These are phyloP conservation scores for Caenorhabditis sinica DNA, from an alignment of 2,888 invertebrate genomes.

Conservation along the genomic window DNA sequence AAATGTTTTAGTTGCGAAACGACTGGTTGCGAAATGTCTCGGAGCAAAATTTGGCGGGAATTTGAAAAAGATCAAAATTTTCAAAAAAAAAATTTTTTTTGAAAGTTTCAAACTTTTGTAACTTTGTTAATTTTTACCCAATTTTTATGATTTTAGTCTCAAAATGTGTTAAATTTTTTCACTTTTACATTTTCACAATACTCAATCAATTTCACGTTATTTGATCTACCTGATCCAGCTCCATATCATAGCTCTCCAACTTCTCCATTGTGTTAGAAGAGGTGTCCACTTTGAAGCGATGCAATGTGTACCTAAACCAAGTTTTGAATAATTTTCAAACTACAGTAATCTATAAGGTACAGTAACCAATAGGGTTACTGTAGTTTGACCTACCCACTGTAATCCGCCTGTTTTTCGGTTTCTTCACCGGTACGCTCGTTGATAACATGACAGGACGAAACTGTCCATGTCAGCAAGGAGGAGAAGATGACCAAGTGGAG, in stretches of 20 bases:
- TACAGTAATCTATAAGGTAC: not conserved
- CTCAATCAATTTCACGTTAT: not conserved
- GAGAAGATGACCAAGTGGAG: not conserved
- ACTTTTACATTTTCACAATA: not conserved
- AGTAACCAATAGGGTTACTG: not conserved
- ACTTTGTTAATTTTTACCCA: too few relatives aligned
- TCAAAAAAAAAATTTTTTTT: too few relatives aligned
- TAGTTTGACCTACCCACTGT: slow-evolving; percentile 30
- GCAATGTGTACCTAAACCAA: slow-evolving; percentile 43
- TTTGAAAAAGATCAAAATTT: not conserved
- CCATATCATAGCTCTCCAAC: slow-evolving; percentile 52
- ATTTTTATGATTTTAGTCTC: not conserved
- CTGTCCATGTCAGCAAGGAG: not conserved
- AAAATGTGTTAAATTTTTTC: not conserved
- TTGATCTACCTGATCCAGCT: slow-evolving; percentile 44
- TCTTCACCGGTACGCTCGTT: not conserved
- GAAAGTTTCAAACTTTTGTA: too few relatives aligned
- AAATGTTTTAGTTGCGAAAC: too few relatives aligned
- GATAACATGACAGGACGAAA: slow-evolving; percentile 29
- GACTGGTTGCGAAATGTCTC: too few relatives aligned
- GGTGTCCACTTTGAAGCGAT: slow-evolving; percentile 57
- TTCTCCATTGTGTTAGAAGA: slow-evolving; percentile 51
- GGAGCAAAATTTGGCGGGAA: not conserved
- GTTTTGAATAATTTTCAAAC: not conserved
- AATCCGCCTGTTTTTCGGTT: slow-evolving; percentile 33